Conservation (phyloP, 2,797 vertebrate genomes). For the Glyptemys insculpta region DNA sequence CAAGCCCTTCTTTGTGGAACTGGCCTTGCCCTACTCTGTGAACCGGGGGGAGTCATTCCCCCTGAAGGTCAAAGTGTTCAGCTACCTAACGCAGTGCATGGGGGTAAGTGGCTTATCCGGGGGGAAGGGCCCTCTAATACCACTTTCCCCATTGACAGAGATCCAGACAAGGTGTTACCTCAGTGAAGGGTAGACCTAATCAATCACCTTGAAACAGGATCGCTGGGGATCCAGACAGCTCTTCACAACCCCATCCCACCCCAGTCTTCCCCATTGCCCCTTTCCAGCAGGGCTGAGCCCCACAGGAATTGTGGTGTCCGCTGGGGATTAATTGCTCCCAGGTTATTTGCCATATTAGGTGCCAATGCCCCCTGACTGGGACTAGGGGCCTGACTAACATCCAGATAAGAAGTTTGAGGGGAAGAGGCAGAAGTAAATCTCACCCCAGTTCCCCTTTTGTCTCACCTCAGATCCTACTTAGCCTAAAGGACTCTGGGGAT, state of each 20-base stretch:
- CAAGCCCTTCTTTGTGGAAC: conserved; percentile 88
- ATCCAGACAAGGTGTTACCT: background rate
- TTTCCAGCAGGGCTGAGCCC: background rate
- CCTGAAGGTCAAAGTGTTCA: conserved; percentile 88
- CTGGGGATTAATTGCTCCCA: background rate
- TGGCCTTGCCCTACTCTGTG: conserved; percentile 87
- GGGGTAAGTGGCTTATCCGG: conserved; percentile 77
- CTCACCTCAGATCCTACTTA: conserved; percentile 53
- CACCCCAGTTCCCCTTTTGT: background rate
- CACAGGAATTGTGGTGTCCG: background rate
- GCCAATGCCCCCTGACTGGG: background rate
- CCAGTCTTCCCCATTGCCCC: background rate
- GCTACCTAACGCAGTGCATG: conserved; percentile 86
- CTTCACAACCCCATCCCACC: background rate
- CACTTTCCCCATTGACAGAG: background rate
- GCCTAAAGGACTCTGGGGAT: conserved; percentile 52
- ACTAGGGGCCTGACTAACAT: background rate
- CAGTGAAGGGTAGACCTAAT: background rate
- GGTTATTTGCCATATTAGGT: background rate
- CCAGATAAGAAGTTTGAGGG: background rate
- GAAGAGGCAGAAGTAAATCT: conserved; percentile 2
- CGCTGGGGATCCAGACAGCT: background rate
- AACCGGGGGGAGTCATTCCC: conserved; percentile 87
- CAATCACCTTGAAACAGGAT: background rate
- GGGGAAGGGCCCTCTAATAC: background rate